Evolutionary conservation across 2,797 vertebrate genomes (phyloP).

Genomic region (Hybognathus amarus): DNA sequence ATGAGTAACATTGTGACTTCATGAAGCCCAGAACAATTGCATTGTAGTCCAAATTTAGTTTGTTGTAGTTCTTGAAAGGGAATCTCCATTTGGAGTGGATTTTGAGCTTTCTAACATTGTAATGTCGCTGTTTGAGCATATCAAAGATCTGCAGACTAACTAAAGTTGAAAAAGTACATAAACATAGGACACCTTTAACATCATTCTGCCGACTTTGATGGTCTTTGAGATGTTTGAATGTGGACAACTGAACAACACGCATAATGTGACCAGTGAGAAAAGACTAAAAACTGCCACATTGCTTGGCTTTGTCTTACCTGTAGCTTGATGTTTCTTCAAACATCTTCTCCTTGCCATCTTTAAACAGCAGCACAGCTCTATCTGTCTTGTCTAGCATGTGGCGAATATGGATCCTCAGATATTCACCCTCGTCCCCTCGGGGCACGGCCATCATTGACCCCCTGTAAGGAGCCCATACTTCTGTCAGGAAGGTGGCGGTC

Average conservation of each 20-base stretch:
- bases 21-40: too few relatives aligned
- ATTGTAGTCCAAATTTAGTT: too few relatives aligned
- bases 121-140: too few relatives aligned
- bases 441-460: conserved; percentile 30
- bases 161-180: too few relatives aligned
- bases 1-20: too few relatives aligned
- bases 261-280: not conserved
- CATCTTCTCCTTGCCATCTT: conserved; percentile 74
- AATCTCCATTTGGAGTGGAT: too few relatives aligned
- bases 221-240: not conserved
- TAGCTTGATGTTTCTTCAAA: conserved; percentile 78
- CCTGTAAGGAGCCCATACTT: conserved; percentile 76
- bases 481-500: conserved; percentile 64
- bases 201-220: not conserved
- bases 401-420: conserved; percentile 77
- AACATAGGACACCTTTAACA: too few relatives aligned
- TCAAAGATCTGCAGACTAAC: too few relatives aligned
- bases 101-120: too few relatives aligned
- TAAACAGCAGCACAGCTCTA: conserved; percentile 79
- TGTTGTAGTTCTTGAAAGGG: too few relatives aligned
- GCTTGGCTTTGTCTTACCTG: conserved; percentile 72
- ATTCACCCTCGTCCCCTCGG: conserved; percentile 72
- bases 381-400: conserved; percentile 83
- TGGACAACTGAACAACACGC: not conserved
- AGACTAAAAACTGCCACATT: not conserved